Base-by-base conservation (phyloP, 1,140 invertebrate genomes). In the Mercenaria mercenaria region DNA sequence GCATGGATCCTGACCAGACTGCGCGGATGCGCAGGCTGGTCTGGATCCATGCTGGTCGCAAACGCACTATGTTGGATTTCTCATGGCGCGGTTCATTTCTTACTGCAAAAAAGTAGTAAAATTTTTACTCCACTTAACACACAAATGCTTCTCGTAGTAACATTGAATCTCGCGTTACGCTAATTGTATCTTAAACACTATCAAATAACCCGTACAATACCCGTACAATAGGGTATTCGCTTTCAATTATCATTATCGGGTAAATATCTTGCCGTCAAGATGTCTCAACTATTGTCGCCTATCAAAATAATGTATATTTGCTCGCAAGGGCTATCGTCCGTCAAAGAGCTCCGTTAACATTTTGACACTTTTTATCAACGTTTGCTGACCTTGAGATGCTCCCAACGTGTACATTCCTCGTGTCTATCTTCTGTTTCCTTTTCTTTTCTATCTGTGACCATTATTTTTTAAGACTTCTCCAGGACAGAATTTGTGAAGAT, bases 161-260 rank as follows among this genome's bases (percentile, higher is more conserved):
- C 43, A 64, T 64, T 29, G 26, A 64, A 6, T 64, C n/a, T 64
- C 26, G 2, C 29, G n/a, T 64, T 64, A 64, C 59, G n/a, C 59
- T 64, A n/a, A 64, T 29, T 64, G 59, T 64, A 29, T n/a, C 59
- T 64, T 64, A 64, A 64, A 64, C 59, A 26, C 59, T 64, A 64
- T 64, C 59, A 64, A 64, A 64, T 64, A 64, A 64, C 59, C 23
- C 43, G 43, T 47, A 47, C 43, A 47, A 47, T 47, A 47, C 43
- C 23, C 43, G 43, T 47, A 47, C 43, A 47, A 47, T 47, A 47
- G 6, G 3, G 59, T 72, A 39, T 72, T 41, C 34, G 67, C 20
- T 72, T 72, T 72, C 37, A 72, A 18, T 72, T 72, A 72, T 72
- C 67, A 72, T 72, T 39, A 72, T 72, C 67, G 20, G 39, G 29